Percentiles rank a stretch among this genome's conserved stretches.
Conservation (phyloP, 2,888 invertebrate genomes). For the Lutraria lutraria region DNA sequence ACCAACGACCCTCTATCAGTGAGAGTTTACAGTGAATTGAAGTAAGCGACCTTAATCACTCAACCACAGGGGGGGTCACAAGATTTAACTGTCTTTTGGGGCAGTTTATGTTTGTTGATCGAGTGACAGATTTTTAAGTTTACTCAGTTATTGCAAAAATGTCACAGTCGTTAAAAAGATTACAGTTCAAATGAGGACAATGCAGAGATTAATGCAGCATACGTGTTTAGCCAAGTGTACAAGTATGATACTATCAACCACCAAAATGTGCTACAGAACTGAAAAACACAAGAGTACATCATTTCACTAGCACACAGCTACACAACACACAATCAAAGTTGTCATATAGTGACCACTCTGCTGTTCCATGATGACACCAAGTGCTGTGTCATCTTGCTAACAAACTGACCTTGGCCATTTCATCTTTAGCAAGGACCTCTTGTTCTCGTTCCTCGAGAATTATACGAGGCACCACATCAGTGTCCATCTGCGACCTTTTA, state of each 20-base stretch:
- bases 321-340: slow-evolving; percentile 28
- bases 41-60: no score
- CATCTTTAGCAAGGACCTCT: slow-evolving; percentile 85
- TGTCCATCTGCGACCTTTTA: slow-evolving; percentile 52
- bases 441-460: slow-evolving; percentile 85
- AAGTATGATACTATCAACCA: not conserved
- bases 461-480: slow-evolving; percentile 70
- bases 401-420: slow-evolving; percentile 83
- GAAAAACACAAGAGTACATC: not conserved
- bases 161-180: no score
- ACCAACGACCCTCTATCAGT: no score
- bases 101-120: no score
- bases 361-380: slow-evolving; percentile 62
- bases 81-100: no score
- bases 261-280: not conserved
- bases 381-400: not conserved
- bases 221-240: not conserved
- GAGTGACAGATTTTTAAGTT: no score
- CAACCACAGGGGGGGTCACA: no score
- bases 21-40: no score
- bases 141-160: no score
- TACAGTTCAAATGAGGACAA: no score
- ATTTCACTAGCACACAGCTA: slow-evolving; percentile 15
- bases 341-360: not conserved
- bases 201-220: not conserved